Evolutionary conservation across 2,888 invertebrate genomes (phyloP).

Genomic region (Yponomeuta plumbellus): DNA sequence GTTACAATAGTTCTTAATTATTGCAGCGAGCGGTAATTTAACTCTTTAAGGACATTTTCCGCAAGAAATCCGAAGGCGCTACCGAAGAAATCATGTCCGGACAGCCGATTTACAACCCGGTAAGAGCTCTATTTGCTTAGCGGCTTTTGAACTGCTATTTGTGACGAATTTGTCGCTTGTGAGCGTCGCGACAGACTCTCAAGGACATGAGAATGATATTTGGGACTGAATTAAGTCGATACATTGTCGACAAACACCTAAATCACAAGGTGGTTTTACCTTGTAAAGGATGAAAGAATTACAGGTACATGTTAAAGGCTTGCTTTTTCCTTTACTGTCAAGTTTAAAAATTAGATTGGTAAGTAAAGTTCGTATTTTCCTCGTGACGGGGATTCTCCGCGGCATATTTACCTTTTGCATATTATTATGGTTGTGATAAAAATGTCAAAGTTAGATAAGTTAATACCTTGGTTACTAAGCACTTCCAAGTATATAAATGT

Average conservation of each 20-base stretch:
- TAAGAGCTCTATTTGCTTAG: constrained; percentile 36
- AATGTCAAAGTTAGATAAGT: background rate
- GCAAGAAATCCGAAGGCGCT: constrained; percentile 3
- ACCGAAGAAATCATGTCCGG: constrained; percentile 23
- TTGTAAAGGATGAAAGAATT: background rate
- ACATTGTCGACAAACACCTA: background rate
- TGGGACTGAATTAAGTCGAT: background rate
- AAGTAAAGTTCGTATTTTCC: background rate
- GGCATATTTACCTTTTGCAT: background rate
- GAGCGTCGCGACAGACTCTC: constrained; percentile 36
- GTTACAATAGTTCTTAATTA: constrained; percentile 2
- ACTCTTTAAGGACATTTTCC: background rate
- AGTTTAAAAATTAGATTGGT: background rate
- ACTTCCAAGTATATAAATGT: too few species aligned
- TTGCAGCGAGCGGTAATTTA: too few species aligned
- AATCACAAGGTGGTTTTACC: background rate
- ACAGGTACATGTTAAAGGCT: background rate
- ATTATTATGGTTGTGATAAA: background rate
- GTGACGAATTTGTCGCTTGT: constrained; percentile 23
- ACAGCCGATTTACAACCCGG: constrained; percentile 60
- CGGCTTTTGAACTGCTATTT: constrained; percentile 23
- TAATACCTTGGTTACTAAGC: background rate
- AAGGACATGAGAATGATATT: constrained; percentile 46
- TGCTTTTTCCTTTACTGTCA: background rate
- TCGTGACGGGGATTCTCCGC: background rate